Conservation (phyloP, 2,797 vertebrate genomes). For the Anguilla megastoma region DNA sequence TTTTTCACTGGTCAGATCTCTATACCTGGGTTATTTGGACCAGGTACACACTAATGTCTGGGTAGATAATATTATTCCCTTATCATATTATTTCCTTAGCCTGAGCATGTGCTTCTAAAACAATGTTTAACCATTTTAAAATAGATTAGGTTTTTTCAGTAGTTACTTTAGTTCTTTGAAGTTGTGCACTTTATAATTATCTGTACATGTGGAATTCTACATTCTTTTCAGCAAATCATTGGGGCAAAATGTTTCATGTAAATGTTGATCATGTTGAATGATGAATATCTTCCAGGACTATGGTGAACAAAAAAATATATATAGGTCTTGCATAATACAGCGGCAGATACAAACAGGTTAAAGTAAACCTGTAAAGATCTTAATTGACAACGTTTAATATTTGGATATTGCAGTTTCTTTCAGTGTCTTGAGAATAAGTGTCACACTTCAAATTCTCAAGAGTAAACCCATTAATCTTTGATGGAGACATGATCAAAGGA, state of each 20-base stretch:
- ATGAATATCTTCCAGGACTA: neutral
- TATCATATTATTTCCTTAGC: too few species aligned
- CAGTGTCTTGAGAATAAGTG: neutral
- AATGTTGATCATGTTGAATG: neutral
- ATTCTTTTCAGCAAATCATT: neutral
- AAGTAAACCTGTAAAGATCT: neutral
- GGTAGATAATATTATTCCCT: too few species aligned
- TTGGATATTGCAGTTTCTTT: neutral
- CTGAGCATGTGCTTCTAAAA: neutral
- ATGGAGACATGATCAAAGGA: slow-evolving; percentile 28
- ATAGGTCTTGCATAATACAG: neutral
- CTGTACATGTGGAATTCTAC: neutral
- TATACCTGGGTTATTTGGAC: too few species aligned
- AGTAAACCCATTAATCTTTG: slow-evolving; percentile 10
- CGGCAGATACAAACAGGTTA: neutral
- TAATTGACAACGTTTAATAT: neutral
- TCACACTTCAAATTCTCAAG: neutral
- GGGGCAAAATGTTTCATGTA: neutral
- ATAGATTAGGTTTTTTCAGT: neutral
- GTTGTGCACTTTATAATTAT: neutral
- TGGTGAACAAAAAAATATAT: neutral
- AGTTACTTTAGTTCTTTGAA: neutral
- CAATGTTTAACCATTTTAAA: neutral
- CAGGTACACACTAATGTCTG: too few species aligned
- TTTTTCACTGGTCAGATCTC: too few species aligned